These are phyloP conservation scores for Trochalopteron elliotii DNA, from an alignment of 2,113 vertebrate genomes.

Conservation along the genomic window DNA sequence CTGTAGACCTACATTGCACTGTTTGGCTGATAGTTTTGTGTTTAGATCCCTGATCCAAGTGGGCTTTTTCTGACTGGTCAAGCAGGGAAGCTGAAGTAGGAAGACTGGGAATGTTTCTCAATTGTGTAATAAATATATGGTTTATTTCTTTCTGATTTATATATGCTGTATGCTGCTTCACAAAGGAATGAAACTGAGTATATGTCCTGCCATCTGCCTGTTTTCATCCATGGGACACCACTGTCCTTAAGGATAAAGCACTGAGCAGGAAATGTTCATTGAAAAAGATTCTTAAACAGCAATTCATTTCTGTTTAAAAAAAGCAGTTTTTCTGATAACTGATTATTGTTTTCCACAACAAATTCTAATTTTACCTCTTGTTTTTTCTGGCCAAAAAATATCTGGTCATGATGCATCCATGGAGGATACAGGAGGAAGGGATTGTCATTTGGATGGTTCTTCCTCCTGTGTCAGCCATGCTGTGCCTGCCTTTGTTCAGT, in stretches of 20 bases:
- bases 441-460: not conserved
- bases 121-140: not conserved
- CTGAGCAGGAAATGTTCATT: not conserved
- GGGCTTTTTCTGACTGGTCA: not conserved
- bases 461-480: not conserved
- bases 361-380: not conserved
- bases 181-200: not conserved
- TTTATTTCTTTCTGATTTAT: not conserved
- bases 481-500: not conserved
- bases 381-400: not conserved
- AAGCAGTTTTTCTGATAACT: not conserved
- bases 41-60: not conserved
- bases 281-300: not conserved
- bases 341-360: not conserved
- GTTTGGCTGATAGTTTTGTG: not conserved
- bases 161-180: not conserved
- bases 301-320: not conserved
- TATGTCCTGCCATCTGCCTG: not conserved
- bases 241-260: not conserved
- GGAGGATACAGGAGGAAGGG: not conserved
- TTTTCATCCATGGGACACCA: not conserved
- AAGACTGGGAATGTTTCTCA: not conserved
- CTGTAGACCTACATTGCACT: not conserved
- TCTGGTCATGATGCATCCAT: not conserved
- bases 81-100: not conserved